A percentile compares a stretch with the other conserved stretches of the same genome.
phyloP scores from a whole-genome alignment of 2,113 vertebrate genomes.

The Vulpes vulpes region DNA sequence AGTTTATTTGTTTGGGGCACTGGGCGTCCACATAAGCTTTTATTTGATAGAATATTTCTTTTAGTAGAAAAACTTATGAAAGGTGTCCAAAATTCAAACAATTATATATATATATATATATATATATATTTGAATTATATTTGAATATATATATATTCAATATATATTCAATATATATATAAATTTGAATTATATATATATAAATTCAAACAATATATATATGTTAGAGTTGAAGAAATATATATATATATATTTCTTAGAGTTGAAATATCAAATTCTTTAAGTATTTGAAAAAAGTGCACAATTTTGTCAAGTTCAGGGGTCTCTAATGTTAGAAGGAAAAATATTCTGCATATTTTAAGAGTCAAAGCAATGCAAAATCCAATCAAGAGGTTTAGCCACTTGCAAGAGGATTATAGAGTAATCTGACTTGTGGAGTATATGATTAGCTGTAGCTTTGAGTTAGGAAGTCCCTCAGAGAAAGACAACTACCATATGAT shows the following conservation, averaged over 20 bases:
- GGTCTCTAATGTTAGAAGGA: not conserved
- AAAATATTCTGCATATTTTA: conserved; percentile 26
- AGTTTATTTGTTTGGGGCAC: not conserved
- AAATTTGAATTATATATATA: no score
- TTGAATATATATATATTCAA: no score
- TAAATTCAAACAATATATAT: not conserved
- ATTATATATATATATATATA: no score
- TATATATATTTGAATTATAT: no score
- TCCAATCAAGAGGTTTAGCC: not conserved
- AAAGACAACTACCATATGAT: not conserved
- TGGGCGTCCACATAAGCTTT: not conserved
- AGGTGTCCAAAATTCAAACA: not conserved
- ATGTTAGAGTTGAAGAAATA: no score
- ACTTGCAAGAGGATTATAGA: not conserved
- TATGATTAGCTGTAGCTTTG: not conserved
- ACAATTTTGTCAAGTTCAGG: not conserved
- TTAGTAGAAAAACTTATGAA: not conserved
- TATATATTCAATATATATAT: no score
- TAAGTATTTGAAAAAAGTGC: not conserved
- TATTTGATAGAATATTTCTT: not conserved
- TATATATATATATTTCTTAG: not conserved
- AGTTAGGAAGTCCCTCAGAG: not conserved
- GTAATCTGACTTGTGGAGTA: not conserved
- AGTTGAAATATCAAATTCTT: not conserved
- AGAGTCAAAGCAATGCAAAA: not conserved